phyloP scores from a whole-genome alignment of 2,113 vertebrate genomes.

The Felis catus region F.catus_Fca126_mat1.0 CM031426.1:13175001-13175500 shows the following conservation, averaged over 20 bases:
- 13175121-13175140: not conserved
- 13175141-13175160: not conserved
- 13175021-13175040: not conserved
- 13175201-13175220: not conserved
- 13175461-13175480: constrained; percentile 22
- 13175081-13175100: not conserved
- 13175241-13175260: not conserved
- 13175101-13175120: not conserved
- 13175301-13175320: constrained; percentile 79
- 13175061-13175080: not conserved
- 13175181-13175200: not conserved
- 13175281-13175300: constrained; percentile 80
- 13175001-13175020: not conserved
- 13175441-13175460: constrained; percentile 56
- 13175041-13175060: not conserved
- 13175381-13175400: constrained; percentile 64
- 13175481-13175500: constrained; percentile 68
- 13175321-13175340: constrained; percentile 20
- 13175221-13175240: not conserved
- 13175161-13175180: not conserved
- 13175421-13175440: constrained; percentile 74
- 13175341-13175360: constrained; percentile 38
- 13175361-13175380: constrained; percentile 77
- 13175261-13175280: constrained; percentile 33
- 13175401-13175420: constrained; percentile 63